Conservation (phyloP, 2,888 invertebrate species). For the Mesochorus sp. region DNA sequence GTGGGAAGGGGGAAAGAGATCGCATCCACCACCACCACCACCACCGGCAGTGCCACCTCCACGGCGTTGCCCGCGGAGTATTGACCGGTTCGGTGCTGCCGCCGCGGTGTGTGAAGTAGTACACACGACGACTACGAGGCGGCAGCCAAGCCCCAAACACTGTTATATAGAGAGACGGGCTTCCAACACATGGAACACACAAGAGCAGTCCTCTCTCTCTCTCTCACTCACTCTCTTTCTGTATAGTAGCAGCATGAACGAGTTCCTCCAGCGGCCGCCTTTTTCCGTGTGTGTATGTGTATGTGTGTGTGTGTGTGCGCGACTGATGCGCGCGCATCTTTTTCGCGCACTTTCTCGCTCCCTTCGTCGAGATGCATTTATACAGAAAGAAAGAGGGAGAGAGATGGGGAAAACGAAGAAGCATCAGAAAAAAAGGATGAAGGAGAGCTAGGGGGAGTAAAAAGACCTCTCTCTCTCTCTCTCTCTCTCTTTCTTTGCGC, state of each 20-base stretch:
- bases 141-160: conserved; percentile 37
- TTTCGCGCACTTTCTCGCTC: conserved; percentile 28
- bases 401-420: conserved; percentile 31
- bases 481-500: conserved; percentile 40
- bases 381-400: too few relatives aligned
- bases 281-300: neutral
- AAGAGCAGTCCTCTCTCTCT: conserved; percentile 6
- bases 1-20: conserved; percentile 4
- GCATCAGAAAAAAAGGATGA: conserved; percentile 16
- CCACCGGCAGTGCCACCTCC: conserved; percentile 63
- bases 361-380: neutral
- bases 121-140: conserved; percentile 53
- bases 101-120: conserved; percentile 58
- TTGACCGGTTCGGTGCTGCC: conserved; percentile 78
- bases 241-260: conserved; percentile 30
- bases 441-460: conserved; percentile 7
- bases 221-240: conserved; percentile 14
- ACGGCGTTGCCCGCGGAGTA: conserved; percentile 79
- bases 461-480: conserved; percentile 24
- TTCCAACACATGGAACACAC: too few relatives aligned
- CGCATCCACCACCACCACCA: conserved; percentile 23
- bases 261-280: conserved; percentile 16
- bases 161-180: too few relatives aligned
- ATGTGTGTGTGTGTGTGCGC: conserved; percentile 3
- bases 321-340: conserved; percentile 59